Percentiles rank a stretch among this genome's conserved stretches.
Evolutionary conservation across 2,888 invertebrate species (phyloP).

Genomic region (Drosophila incognita): DNA sequence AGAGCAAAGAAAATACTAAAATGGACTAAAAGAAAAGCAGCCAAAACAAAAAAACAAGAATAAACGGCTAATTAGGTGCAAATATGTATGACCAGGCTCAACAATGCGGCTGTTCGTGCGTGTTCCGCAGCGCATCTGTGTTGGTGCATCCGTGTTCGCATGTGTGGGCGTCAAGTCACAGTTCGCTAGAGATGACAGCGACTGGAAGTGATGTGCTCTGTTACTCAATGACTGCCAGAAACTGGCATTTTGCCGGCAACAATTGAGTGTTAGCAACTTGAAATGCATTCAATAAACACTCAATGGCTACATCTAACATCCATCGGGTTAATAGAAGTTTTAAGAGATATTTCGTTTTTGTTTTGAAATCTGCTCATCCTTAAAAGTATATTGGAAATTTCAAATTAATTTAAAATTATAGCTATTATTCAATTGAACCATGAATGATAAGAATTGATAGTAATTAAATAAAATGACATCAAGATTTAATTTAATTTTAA

Average conservation of each 20-base stretch:
- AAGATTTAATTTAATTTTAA: not conserved
- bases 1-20: conserved; percentile 14
- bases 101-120: conserved; percentile 45
- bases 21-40: conserved; percentile 1
- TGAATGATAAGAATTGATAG: not conserved
- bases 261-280: not conserved
- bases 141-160: conserved; percentile 37
- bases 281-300: not conserved
- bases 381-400: not conserved
- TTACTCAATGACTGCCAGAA: not conserved
- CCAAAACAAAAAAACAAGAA: conserved; percentile 23
- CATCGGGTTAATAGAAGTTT: not conserved
- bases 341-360: not conserved
- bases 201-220: conserved; percentile 14
- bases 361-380: not conserved
- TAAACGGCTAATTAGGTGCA: conserved; percentile 76
- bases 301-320: not conserved
- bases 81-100: conserved; percentile 70
- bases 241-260: not conserved
- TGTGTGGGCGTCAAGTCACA: conserved; percentile 56
- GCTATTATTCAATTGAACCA: not conserved
- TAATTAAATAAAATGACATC: not conserved
- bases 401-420: not conserved
- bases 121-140: conserved; percentile 40
- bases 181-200: conserved; percentile 48